phyloP scores from a whole-genome alignment of 1,140 invertebrate species.

The Rhynchophorus ferrugineus region DNA sequence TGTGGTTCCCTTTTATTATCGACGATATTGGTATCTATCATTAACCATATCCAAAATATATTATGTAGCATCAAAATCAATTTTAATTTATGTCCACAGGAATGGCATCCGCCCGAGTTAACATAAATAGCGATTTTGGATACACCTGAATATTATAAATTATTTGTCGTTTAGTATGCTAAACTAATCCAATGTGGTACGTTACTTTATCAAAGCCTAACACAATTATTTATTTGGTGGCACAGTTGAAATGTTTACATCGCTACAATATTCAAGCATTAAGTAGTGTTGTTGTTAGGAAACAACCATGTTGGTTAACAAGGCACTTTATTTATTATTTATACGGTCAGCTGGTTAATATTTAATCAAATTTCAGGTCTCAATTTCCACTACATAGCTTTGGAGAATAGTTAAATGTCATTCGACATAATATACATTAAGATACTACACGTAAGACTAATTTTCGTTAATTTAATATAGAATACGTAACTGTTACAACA shows the following conservation, averaged over 20 bases:
- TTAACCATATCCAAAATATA: too few relatives aligned
- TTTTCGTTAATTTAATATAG: too few relatives aligned
- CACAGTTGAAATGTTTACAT: background rate
- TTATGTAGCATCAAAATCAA: conserved; percentile 3
- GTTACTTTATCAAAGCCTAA: background rate
- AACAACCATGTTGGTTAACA: too few relatives aligned
- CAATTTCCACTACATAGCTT: background rate
- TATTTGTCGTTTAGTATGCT: background rate
- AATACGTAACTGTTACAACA: too few relatives aligned
- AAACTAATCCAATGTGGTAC: background rate
- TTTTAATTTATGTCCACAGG: conserved; percentile 3
- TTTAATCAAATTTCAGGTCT: background rate
- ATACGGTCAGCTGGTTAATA: background rate
- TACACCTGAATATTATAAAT: conserved; percentile 4
- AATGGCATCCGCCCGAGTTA: background rate
- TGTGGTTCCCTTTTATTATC: too few relatives aligned
- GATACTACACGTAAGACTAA: too few relatives aligned
- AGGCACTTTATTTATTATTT: background rate
- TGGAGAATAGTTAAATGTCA: too few relatives aligned
- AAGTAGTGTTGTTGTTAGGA: too few relatives aligned
- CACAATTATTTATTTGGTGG: background rate
- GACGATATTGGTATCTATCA: too few relatives aligned
- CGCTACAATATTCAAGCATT: background rate
- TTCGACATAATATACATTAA: too few relatives aligned
- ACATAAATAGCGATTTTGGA: conserved; percentile 4